Conservation (phyloP, 1,140 invertebrate species). For the Hirudo medicinalis region DNA sequence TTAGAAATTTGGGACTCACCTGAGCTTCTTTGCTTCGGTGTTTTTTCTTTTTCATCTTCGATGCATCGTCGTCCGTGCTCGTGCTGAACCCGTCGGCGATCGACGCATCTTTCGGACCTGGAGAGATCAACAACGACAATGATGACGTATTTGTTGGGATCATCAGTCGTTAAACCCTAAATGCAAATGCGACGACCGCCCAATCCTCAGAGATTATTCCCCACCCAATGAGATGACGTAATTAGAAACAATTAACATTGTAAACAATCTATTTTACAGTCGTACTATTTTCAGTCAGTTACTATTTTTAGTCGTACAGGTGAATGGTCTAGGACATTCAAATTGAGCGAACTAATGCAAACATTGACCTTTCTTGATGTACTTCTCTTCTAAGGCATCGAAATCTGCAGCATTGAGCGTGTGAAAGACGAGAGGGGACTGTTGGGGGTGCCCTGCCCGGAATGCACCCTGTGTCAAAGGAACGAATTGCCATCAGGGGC, state of each 20-base stretch:
- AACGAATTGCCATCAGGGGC: too few relatives aligned
- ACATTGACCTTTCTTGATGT: neutral
- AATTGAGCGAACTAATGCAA: neutral
- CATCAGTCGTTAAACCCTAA: too few relatives aligned
- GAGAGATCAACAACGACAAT: too few relatives aligned
- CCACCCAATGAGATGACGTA: too few relatives aligned
- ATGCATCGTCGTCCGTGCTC: constrained; percentile 28
- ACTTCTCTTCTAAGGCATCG: constrained; percentile 7
- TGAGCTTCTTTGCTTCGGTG: constrained; percentile 34
- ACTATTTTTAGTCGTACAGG: neutral
- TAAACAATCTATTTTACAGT: too few relatives aligned
- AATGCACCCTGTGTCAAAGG: too few relatives aligned
- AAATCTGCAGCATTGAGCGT: neutral
- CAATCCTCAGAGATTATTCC: too few relatives aligned
- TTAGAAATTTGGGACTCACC: too few relatives aligned
- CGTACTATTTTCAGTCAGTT: too few relatives aligned
- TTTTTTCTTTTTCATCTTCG: constrained; percentile 31
- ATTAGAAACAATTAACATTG: too few relatives aligned
- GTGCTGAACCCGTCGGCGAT: constrained; percentile 24
- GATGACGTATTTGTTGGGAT: too few relatives aligned
- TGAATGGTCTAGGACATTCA: constrained; percentile 22
- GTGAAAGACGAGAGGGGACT: neutral
- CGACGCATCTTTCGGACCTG: neutral
- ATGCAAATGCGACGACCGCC: too few relatives aligned
- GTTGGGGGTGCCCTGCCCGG: neutral